Evolutionary conservation across 2,888 invertebrate genomes (phyloP), one percentile per base, ranked within the genome.

Genomic region (Latrodectus hesperus): DNA sequence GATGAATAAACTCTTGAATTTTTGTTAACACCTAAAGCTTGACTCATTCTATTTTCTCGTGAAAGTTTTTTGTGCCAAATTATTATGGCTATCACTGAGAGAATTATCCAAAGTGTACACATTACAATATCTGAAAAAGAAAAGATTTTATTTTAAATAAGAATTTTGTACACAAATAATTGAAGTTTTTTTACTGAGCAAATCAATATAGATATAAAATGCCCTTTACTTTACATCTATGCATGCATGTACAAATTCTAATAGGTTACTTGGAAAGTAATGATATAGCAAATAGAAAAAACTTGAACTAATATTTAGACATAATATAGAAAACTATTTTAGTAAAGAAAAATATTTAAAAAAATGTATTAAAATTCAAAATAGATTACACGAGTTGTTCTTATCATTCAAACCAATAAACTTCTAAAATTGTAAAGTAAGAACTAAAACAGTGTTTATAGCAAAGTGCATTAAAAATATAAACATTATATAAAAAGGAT

Each of bases 31-130:
- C n/a, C 10, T 17, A 60, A 72, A 60, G 76, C 65, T 51, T 14
- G 17, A 51, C 49, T 17, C 38, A 55, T 70, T 60, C 72, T 49
- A 49, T 64, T 53, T 38, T 60, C 51, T 22, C 49, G 60, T 10
- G 60, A 76, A 49, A 76, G 68, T 26, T 76, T 53, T 17, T 74
- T 83, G 60, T 38, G 5, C 79, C 79, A 79, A 49, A 75, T 16
- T 11, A 83, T 51, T 22, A 70, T 38, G 52, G 83, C 68, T 49
- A 76, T 53, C 1, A 83, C 11, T 10, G 83, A 83, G 14, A 76
- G 55, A 51, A 64, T 60, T 9, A 75, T 51, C 83, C 83, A 83
- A 14, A 70, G 9, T 51, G 70, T 60, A 22, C 75, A 67, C 70
- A 83, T 75, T 22, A 83, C 16, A 49, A 79, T 71, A 72, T 71